Percentiles rank a stretch among this genome's conserved stretches.
Conservation (phyloP, 1,140 invertebrate genomes). For the Tetragonula clypearis region DNA sequence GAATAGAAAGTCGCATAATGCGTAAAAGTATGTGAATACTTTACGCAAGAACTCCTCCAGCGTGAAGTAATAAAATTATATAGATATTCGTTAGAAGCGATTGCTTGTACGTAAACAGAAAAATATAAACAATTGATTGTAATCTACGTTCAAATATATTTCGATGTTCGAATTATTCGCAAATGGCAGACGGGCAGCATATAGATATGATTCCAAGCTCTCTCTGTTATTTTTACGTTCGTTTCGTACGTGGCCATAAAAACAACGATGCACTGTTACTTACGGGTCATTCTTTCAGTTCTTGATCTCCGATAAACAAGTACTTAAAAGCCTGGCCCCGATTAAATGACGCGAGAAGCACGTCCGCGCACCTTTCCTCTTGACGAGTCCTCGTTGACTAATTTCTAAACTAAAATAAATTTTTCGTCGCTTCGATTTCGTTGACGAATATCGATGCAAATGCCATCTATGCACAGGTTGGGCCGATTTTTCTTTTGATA, state of each 20-base stretch:
- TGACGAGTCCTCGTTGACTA: constrained; percentile 34
- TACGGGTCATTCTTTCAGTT: constrained; percentile 78
- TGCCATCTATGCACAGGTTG: constrained; percentile 19
- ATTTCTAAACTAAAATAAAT: constrained; percentile 66
- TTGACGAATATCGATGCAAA: constrained; percentile 6
- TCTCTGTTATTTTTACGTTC: not conserved
- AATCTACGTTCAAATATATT: not conserved
- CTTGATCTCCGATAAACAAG: constrained; percentile 79
- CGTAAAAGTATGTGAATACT: not conserved
- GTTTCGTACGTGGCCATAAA: not conserved
- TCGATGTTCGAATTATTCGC: constrained; percentile 13
- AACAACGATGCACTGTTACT: constrained; percentile 57
- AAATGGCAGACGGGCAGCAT: constrained; percentile 31
- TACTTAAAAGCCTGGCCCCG: constrained; percentile 64
- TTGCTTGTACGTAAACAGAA: not conserved
- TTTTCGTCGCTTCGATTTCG: constrained; percentile 50
- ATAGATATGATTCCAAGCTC: not conserved
- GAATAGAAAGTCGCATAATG: not conserved
- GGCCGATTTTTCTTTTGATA: not conserved
- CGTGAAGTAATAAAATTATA: not conserved
- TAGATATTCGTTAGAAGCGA: not conserved
- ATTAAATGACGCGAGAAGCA: constrained; percentile 50
- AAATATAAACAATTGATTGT: not conserved
- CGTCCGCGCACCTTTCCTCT: constrained; percentile 3
- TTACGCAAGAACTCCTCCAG: not conserved